Conservation (phyloP, 2,888 invertebrate genomes). For the Agonopterix arenella region DNA sequence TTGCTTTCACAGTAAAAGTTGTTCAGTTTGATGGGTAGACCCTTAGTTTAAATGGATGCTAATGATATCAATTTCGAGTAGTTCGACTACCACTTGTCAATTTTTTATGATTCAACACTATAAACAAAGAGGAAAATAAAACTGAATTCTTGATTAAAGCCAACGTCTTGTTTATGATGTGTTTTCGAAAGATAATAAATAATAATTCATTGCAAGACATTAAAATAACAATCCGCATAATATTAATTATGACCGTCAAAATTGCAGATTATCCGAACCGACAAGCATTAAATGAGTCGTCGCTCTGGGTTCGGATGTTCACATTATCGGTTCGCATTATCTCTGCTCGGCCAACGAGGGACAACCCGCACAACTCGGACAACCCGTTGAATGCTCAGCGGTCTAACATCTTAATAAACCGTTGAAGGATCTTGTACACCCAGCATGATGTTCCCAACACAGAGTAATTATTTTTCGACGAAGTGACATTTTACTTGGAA, state of each 20-base stretch:
- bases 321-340: conserved; percentile 61
- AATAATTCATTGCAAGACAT: neutral
- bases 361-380: conserved; percentile 22
- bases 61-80: no score
- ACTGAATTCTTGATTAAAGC: no score
- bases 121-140: no score
- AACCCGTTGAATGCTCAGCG: conserved; percentile 47
- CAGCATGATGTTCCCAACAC: conserved; percentile 64
- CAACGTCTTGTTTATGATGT: no score
- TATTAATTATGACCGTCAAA: conserved; percentile 7
- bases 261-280: conserved; percentile 35
- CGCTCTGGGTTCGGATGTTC: conserved; percentile 35
- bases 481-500: conserved; percentile 57
- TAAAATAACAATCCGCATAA: conserved; percentile 5
- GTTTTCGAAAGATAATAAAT: neutral
- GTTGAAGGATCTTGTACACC: conserved; percentile 58
- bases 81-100: no score
- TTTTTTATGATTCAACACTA: no score
- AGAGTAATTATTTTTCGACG: conserved; percentile 63
- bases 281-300: conserved; percentile 71
- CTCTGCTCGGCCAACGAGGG: conserved; percentile 47
- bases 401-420: conserved; percentile 67
- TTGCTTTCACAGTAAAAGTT: no score
- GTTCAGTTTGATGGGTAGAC: no score
- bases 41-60: no score